These are phyloP conservation scores for Myanophis thanlyinensis DNA, from an alignment of 2,113 vertebrate species.

Conservation along the genomic window DNA sequence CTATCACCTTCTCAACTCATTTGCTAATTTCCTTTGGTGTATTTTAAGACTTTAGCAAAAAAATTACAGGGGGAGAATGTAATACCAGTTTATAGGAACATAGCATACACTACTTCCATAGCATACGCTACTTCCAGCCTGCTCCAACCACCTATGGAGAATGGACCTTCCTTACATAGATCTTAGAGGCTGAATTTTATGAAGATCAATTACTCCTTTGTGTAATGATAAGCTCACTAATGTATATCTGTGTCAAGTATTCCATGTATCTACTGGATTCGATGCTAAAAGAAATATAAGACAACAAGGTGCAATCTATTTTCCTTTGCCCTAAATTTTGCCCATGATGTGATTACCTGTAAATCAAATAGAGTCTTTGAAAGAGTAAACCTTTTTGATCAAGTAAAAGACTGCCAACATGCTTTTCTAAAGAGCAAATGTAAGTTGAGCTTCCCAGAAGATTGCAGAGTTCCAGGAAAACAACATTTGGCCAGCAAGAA, in stretches of 20 bases:
- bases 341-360: not conserved
- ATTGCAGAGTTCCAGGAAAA: not conserved
- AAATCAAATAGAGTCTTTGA: constrained; percentile 10
- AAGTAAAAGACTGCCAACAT: not conserved
- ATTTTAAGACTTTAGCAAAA: not conserved
- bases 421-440: not conserved
- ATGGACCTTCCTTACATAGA: not conserved
- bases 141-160: not conserved
- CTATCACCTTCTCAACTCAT: not conserved
- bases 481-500: no score
- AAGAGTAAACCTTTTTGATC: not conserved
- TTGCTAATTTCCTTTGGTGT: not conserved
- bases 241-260: not conserved
- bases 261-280: not conserved
- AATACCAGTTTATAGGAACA: not conserved
- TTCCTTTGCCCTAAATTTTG: not conserved
- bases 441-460: not conserved
- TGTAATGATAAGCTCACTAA: not conserved
- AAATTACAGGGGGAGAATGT: not conserved
- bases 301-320: not conserved
- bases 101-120: accelerated
- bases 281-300: not conserved
- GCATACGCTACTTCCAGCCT: not conserved
- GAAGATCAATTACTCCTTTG: not conserved
- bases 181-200: not conserved